Evolutionary conservation across 2,888 invertebrate genomes (phyloP).

Genomic region (Gymnoscelis rufifasciata): DNA sequence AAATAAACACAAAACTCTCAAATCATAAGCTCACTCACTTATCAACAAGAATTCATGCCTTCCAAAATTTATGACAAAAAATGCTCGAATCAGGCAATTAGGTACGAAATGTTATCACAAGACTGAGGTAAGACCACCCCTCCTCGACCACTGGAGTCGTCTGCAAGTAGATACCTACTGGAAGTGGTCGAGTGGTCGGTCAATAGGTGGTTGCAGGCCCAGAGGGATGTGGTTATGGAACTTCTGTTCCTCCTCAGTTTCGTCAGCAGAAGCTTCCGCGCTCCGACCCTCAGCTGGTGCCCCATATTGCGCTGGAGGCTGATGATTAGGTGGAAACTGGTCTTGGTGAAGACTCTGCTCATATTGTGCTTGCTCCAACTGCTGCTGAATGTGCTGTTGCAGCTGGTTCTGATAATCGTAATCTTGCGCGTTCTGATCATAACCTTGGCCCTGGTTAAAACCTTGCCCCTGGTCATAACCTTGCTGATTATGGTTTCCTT

Average conservation of each 20-base stretch:
- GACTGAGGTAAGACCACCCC: slow-evolving; percentile 27
- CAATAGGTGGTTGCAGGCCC: slow-evolving; percentile 65
- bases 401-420: slow-evolving; percentile 59
- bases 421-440: slow-evolving; percentile 57
- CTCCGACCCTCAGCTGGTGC: slow-evolving; percentile 62
- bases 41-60: not conserved
- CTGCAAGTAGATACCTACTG: slow-evolving; percentile 38
- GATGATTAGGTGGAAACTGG: slow-evolving; percentile 35
- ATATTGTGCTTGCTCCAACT: slow-evolving; percentile 58
- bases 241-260: slow-evolving; percentile 38
- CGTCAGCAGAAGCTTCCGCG: slow-evolving; percentile 36
- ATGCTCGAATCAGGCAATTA: not conserved
- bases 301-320: slow-evolving; percentile 52
- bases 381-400: slow-evolving; percentile 65
- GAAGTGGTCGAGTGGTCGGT: slow-evolving; percentile 69
- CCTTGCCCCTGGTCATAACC: slow-evolving; percentile 52
- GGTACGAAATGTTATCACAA: slow-evolving; percentile 33
- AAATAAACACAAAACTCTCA: slow-evolving; percentile 20
- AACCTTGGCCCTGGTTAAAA: no score
- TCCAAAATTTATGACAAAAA: not conserved
- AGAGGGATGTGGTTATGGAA: slow-evolving; percentile 71
- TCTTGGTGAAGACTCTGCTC: slow-evolving; percentile 44
- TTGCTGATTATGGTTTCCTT: slow-evolving; percentile 56
- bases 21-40: not conserved
- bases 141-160: not conserved